Base-by-base conservation (phyloP, 2,888 invertebrate species). In the Athalia cordata region DNA sequence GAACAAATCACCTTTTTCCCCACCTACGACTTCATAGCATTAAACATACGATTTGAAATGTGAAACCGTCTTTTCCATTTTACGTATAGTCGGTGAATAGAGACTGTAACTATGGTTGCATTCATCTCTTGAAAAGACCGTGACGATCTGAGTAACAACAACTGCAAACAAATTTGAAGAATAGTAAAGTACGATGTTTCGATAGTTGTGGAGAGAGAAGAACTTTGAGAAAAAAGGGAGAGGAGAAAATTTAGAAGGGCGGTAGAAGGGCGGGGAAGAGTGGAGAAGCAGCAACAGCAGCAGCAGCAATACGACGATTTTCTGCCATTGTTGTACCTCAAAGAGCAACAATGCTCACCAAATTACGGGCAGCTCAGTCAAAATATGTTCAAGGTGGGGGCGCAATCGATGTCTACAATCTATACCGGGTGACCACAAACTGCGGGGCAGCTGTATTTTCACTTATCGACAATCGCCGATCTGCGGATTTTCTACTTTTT, bases 391-490 rank as follows among this genome's bases (percentile, higher is more conserved):
- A 82, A 81, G 79, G 80, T 80, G 79, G 81, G 75, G 77, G 78
- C 78, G 70, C 80, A 83, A 84, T 84, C 84, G n/a, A 81, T 79
- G 78, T 80, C 81, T 81, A 79, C 81, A 79, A 84, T 83, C 84
- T 82, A 81, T 79, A 77, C 81, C 80, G 88, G 86, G 85, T 83
- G 85, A 87, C 88, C 89, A 84, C 88, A 89, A 87, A 87, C 88
- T 86, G 85, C 86, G 83, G 80, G 83, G 80, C 86, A 89, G 89
- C 89, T 89, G 89, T 88, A 87, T 88, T 89, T 89, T 87, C 85
- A 87, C 84, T 87, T 89, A 89, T 89, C 89, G 84, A 79, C 81
- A 83, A 87, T 87, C 84, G 80, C 86, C 87, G 89, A 89, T 89
- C 89, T 87, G 86, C 84, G 86, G 87, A 88, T 89, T 88, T 88